Conservation (phyloP, 2,113 vertebrate species). For the Panurus biarmicus region DNA sequence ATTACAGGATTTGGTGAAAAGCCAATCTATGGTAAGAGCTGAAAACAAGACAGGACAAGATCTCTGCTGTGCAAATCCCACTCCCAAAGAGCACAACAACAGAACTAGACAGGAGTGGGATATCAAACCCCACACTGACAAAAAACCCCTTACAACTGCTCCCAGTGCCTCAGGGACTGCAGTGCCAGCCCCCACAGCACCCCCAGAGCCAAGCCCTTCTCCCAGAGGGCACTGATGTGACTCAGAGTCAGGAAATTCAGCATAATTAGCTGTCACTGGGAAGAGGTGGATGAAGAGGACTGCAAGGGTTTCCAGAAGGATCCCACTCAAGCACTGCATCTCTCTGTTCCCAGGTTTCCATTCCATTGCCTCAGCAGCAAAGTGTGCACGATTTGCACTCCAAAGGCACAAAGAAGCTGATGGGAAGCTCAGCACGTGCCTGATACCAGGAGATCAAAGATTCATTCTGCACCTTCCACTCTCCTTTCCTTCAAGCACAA, state of each 20-base stretch:
- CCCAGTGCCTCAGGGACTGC: neutral
- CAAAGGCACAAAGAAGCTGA: neutral
- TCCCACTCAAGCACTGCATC: neutral
- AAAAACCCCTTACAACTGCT: neutral
- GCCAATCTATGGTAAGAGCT: neutral
- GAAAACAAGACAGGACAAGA: neutral
- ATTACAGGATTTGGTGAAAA: neutral
- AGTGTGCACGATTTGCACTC: rapidly evolving
- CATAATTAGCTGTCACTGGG: neutral
- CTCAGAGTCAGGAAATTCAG: neutral
- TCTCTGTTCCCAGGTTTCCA: neutral
- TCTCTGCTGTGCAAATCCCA: neutral
- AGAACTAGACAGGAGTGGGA: neutral
- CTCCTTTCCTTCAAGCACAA: neutral
- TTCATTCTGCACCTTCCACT: neutral
- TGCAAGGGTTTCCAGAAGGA: neutral
- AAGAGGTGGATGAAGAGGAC: neutral
- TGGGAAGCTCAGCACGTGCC: neutral
- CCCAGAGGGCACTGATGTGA: neutral
- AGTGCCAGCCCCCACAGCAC: neutral
- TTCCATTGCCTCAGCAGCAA: neutral
- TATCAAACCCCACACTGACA: neutral
- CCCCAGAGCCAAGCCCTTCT: neutral
- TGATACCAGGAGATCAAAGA: neutral
- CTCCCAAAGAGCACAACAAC: neutral